Conservation (phyloP, 2,797 vertebrate genomes). For the Pempheris klunzingeri region DNA sequence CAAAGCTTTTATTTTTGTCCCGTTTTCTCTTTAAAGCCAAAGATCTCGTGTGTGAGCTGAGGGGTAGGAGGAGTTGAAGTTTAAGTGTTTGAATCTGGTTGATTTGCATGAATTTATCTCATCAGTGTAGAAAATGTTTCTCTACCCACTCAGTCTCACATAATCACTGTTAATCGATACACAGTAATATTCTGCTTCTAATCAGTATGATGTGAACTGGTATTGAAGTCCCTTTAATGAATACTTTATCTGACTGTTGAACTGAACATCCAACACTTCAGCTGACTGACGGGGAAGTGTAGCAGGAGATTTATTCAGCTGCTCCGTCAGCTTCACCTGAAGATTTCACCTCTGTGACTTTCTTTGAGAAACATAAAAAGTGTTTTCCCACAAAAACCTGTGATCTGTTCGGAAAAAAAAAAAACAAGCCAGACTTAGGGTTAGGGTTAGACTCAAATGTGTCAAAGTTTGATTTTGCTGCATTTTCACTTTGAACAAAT, state of each 20-base stretch:
- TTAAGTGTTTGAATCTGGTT: background rate
- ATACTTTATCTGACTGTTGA: no score
- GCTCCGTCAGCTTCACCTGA: no score
- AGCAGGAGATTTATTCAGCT: no score
- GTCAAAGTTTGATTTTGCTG: no score
- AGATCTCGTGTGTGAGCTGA: constrained; percentile 13
- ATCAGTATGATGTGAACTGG: constrained; percentile 1
- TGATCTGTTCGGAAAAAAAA: no score
- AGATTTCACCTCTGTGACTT: no score
- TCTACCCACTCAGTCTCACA: background rate
- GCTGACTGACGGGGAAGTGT: background rate
- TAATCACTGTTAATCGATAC: constrained; percentile 5
- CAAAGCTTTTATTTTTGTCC: background rate
- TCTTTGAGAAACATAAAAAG: no score
- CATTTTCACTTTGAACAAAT: no score
- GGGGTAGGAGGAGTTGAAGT: background rate
- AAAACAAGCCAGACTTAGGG: no score
- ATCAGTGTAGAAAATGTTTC: background rate
- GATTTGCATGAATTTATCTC: constrained; percentile 15
- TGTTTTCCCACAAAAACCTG: no score
- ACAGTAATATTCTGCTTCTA: constrained; percentile 1
- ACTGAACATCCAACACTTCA: no score
- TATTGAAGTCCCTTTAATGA: constrained; percentile 8
- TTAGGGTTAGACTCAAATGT: no score
- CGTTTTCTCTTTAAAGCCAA: constrained; percentile 21